Evolutionary conservation across 1,140 invertebrate species (phyloP).

Genomic region (Oedothorax gibbosus): DNA sequence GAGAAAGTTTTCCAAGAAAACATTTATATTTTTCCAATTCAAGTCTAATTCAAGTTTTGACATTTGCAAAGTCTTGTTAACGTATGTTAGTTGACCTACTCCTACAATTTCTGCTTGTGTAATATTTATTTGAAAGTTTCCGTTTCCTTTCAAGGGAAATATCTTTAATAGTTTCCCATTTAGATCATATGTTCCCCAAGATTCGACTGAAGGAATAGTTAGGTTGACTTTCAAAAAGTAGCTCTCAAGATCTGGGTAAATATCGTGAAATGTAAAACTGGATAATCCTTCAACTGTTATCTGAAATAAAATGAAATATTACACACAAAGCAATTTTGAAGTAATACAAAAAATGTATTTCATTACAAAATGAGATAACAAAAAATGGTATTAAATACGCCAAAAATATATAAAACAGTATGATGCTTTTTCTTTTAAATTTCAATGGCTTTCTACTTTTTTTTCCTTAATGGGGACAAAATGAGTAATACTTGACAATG

Average conservation of each 20-base stretch:
- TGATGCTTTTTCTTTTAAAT: no score
- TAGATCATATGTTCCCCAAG: slow-evolving; percentile 34
- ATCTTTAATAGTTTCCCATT: slow-evolving; percentile 52
- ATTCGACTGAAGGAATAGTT: slow-evolving; percentile 16
- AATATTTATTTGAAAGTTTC: slow-evolving; percentile 56
- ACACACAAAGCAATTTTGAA: no score
- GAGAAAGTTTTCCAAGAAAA: slow-evolving; percentile 57
- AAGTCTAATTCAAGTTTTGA: slow-evolving; percentile 47
- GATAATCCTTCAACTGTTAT: slow-evolving; percentile 44
- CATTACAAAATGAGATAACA: no score
- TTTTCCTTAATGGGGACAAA: no score
- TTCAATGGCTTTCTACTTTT: no score
- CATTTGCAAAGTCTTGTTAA: slow-evolving; percentile 17
- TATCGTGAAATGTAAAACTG: slow-evolving; percentile 33
- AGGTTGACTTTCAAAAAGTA: slow-evolving; percentile 39
- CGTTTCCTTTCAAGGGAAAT: slow-evolving; percentile 49
- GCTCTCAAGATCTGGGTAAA: slow-evolving; percentile 40
- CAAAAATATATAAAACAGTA: no score
- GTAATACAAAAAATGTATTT: no score
- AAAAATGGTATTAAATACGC: no score
- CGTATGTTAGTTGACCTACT: slow-evolving; percentile 27
- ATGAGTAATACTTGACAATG: no score
- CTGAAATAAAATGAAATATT: slow-evolving; percentile 22
- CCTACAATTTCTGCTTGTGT: slow-evolving; percentile 34
- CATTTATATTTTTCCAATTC: slow-evolving; percentile 37